Evolutionary conservation across 2,797 vertebrate genomes (phyloP).

Genomic region (Pelochelys cantorii): DNA sequence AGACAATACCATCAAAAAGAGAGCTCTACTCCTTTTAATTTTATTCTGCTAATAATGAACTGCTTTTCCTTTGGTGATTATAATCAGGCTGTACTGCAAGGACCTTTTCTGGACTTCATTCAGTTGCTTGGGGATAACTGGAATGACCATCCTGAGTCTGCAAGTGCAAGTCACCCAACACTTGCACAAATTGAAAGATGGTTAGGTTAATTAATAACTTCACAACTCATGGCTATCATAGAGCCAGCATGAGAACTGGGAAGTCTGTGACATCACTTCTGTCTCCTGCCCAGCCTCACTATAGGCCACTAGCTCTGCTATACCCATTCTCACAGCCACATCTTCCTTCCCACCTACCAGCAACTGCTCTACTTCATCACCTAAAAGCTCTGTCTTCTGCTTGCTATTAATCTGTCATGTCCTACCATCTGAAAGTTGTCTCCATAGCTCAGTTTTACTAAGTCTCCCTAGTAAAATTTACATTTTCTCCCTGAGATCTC

Average conservation of each 20-base stretch:
- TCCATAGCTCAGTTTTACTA: not conserved
- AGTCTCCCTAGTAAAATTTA: not conserved
- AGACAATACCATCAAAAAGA: not conserved
- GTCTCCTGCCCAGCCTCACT: not conserved
- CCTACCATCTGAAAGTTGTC: not conserved
- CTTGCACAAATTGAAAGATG: not conserved
- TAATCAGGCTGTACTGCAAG: not conserved
- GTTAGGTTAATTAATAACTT: not conserved
- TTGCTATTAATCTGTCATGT: no score
- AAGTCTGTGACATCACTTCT: no score
- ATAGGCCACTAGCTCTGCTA: not conserved
- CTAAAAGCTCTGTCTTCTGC: not conserved
- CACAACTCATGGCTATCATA: not conserved
- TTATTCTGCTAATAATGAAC: not conserved
- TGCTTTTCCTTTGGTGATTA: not conserved
- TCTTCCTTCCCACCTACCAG: not conserved
- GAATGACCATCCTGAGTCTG: not conserved
- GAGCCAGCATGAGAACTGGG: not conserved
- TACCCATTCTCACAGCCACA: not conserved
- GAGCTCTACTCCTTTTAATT: not conserved
- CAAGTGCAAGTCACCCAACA: not conserved
- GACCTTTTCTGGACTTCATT: not conserved
- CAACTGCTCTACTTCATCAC: not conserved
- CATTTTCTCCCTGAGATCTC: not conserved
- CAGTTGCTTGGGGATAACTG: not conserved